Evolutionary conservation across 2,113 vertebrate genomes (phyloP).

Genomic region (Catharus fuscescens): DNA sequence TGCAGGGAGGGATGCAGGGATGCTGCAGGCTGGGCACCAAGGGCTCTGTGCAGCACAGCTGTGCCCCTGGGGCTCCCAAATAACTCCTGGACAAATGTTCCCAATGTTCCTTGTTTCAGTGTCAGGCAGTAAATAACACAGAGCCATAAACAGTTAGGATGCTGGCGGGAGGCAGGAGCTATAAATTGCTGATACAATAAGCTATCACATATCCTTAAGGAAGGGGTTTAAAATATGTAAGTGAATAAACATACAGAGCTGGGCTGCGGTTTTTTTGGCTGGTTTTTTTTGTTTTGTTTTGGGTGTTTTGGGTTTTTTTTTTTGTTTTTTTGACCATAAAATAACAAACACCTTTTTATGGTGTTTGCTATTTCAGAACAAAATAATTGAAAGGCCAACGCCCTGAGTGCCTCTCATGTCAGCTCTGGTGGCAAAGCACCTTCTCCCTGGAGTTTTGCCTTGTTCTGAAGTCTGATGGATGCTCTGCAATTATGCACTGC

Average conservation of each 20-base stretch:
- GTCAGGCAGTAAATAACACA: constrained; percentile 3
- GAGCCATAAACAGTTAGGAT: background rate
- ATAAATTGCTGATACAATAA: constrained; percentile 20
- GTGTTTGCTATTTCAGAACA: background rate
- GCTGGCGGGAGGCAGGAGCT: background rate
- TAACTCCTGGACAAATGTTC: background rate
- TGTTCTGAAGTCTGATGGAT: background rate
- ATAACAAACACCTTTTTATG: background rate
- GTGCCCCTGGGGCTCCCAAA: rapidly evolving
- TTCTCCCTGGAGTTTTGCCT: background rate
- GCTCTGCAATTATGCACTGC: background rate
- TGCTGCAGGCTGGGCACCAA: background rate
- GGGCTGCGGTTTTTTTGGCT: background rate
- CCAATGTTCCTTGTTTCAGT: background rate
- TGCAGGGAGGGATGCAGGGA: no score
- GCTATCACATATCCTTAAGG: constrained; percentile 13
- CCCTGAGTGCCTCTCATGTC: background rate
- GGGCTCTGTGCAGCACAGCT: background rate
- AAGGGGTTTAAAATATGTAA: constrained; percentile 8
- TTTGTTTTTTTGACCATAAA: background rate
- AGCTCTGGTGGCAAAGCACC: background rate
- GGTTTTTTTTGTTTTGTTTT: no score
- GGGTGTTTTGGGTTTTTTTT: background rate
- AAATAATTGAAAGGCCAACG: background rate
- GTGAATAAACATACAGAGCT: background rate